Conservation (phyloP, 2,888 invertebrate genomes). For the Noctua fimbriata region DNA sequence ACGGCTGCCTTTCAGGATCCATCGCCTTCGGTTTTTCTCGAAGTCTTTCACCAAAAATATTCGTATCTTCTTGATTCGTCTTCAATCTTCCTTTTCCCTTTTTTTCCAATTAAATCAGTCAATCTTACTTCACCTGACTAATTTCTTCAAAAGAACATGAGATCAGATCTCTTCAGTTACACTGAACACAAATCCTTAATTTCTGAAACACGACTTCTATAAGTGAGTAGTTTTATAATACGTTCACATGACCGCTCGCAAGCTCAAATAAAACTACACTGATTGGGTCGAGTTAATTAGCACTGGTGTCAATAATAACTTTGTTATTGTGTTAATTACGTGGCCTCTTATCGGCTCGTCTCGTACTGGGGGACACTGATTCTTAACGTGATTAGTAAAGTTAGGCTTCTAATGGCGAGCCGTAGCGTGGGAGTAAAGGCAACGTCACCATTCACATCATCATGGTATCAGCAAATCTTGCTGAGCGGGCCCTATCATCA, state of each 20-base stretch:
- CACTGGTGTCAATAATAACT: conserved; percentile 21
- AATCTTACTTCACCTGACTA: background rate
- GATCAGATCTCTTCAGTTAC: background rate
- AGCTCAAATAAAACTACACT: conserved; percentile 23
- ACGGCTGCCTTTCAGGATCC: conserved; percentile 82
- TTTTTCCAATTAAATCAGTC: background rate
- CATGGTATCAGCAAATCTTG: background rate
- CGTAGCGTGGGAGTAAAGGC: background rate
- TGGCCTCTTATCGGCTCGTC: conserved; percentile 34
- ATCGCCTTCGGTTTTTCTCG: conserved; percentile 56
- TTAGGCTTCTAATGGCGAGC: background rate
- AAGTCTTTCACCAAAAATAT: background rate
- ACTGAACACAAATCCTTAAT: background rate
- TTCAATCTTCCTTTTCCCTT: background rate
- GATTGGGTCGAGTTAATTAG: conserved; percentile 34
- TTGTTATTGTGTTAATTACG: conserved; percentile 45
- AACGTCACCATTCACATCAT: background rate
- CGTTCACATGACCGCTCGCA: conserved; percentile 12
- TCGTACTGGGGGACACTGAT: conserved; percentile 12
- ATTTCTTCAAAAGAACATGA: background rate
- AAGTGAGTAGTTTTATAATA: background rate
- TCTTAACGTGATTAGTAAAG: background rate
- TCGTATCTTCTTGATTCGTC: background rate
- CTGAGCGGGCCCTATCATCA: background rate
- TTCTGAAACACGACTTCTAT: background rate